Evolutionary conservation across 1,140 invertebrate genomes (phyloP), one percentile per base, ranked within the genome.

Genomic region (Drosophila sucinea): DNA sequence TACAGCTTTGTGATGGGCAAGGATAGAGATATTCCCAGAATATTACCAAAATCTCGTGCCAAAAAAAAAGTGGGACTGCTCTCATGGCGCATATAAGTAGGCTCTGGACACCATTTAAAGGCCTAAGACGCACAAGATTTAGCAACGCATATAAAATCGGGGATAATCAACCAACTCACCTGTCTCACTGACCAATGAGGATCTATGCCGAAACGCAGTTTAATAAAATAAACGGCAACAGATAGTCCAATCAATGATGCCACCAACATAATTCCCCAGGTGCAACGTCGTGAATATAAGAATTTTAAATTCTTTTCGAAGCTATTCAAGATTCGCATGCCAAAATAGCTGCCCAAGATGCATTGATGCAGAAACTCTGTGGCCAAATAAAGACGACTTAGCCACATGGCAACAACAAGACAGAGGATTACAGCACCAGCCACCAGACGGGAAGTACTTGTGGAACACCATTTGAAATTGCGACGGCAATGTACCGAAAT

Each of bases 321-420:
- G 10, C 54, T 23, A 25, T 62, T 56, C 4, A 83, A 11, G 1
- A 69, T 51, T 23, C 65, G 35, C 0, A 84, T 47, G 0, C 84
- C 81, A 0, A 84, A 41, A 38, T 80, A 79, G 4, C 67, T 79
- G 30, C 77, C 75, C 8, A 81, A 4, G 3, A 91, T 57, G 33
- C 90, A 91, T 66, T 91, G 90, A 73, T 91, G 90, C 11, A 91
- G 58, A 30, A 91, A 91, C 60, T 91, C 89, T 0, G 79, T 83
- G 23, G 79, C 82, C 23, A 91, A 38, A 57, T 87, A 91, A 17
- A 91, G 70, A 7, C 90, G 82, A 38, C 87, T 90, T 17, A 91
- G 55, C 77, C 81, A 87, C 72, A 91, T 77, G 54, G 47, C 56
- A n/a, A 71, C 35, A 51, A 70, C n/a, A 30, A 40, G 44, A 6